Evolutionary conservation across 2,797 vertebrate species (phyloP), one percentile per base, ranked within the genome.

Genomic region (Chromobotia macracanthus): DNA sequence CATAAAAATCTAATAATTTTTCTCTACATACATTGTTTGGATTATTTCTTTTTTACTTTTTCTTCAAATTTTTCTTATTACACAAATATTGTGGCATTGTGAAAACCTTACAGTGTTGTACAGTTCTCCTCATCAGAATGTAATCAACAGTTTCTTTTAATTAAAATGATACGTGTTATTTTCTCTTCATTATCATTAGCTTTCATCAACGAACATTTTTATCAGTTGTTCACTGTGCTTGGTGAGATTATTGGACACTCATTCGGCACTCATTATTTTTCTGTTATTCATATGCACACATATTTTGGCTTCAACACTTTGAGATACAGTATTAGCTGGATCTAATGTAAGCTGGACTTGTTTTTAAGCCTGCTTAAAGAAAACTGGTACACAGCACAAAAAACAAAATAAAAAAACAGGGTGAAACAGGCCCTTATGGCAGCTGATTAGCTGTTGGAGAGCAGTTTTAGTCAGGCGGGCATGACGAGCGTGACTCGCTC

Each of bases 301-400:
- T 55, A 38, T 66, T 75, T 75, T 10, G 88, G 91, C 87, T 89
- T 87, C 86, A 82, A 83, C 84, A 76, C 86, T 86, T 90, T 89
- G 86, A 92, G 91, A 53, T 53, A 53, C 50, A 53, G 88, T 88
- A 90, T 89, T 80, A 88, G 87, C 82, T 75, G 80, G 85, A 87
- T 88, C 86, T 83, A 86, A 88, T 82, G 81, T 86, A 89, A 86
- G 86, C 89, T 89, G 1, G 31, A 31, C 31, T 31, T 31, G 31
- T 31, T 31, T 31, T 31, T 31, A 31, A 5, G 5, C 31, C 0
- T 31, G 31, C 31, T 31, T 3, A 31, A 31, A 31, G 38, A 87
- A 87, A 86, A 90, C 88, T 87, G 82, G 87, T 41, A 56, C 25
- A n/a, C 69, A 46, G 64, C 28, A 41, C 53, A 41, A 13, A 3